phyloP scores from a whole-genome alignment of 2,888 invertebrate species.

The Ischnura elegans region DNA sequence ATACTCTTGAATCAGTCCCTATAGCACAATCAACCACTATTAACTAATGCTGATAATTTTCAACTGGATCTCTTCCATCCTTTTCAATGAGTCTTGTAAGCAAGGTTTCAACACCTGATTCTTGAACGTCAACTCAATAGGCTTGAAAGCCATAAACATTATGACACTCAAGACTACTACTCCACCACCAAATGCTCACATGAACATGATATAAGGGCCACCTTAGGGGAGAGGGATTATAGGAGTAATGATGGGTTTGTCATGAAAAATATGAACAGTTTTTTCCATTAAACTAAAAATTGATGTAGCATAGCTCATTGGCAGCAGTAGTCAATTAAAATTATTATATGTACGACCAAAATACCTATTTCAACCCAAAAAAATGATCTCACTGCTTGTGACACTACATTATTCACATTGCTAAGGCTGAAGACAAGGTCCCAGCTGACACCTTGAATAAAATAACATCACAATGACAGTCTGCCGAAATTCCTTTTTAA shows the following conservation, averaged over 20 bases:
- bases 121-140: background rate
- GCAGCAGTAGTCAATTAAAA: too few relatives aligned
- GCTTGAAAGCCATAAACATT: background rate
- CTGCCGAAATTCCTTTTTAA: too few relatives aligned
- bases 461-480: too few relatives aligned
- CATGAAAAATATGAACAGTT: too few relatives aligned
- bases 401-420: too few relatives aligned
- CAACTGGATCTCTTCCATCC: background rate
- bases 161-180: background rate
- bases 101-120: background rate
- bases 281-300: too few relatives aligned
- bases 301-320: too few relatives aligned
- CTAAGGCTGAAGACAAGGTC: too few relatives aligned
- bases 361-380: too few relatives aligned
- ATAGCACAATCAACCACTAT: background rate
- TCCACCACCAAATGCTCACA: constrained; percentile 2
- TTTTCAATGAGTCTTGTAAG: background rate
- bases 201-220: background rate
- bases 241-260: background rate
- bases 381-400: too few relatives aligned
- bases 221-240: constrained; percentile 25
- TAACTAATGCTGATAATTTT: constrained; percentile 1
- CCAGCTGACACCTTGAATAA: too few relatives aligned
- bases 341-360: too few relatives aligned
- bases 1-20: background rate